phyloP scores from a whole-genome alignment of 1,140 invertebrate genomes.

The Drosophila eugracilis region DNA sequence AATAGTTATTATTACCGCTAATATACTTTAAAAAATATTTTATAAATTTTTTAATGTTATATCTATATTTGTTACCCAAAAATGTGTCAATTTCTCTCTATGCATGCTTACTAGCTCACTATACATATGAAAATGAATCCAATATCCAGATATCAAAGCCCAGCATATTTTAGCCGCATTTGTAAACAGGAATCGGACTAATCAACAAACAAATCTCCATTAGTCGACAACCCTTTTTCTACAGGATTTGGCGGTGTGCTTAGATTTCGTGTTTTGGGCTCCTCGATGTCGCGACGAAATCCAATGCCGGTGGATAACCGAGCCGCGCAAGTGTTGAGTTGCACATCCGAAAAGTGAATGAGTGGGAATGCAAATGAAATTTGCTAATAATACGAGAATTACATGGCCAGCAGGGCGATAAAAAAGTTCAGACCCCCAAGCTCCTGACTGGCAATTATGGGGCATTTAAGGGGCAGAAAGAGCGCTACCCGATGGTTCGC shows the following conservation, averaged over 20 bases:
- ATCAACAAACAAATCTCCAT: constrained; percentile 28
- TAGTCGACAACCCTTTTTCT: neutral
- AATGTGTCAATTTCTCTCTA: neutral
- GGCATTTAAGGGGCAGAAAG: constrained; percentile 16
- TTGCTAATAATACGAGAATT: constrained; percentile 47
- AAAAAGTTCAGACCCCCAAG: constrained; percentile 12
- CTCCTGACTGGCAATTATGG: constrained; percentile 40
- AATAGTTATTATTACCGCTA: too few species aligned
- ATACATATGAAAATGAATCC: neutral
- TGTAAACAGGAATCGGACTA: constrained; percentile 16
- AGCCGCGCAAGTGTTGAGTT: constrained; percentile 18
- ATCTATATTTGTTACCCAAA: neutral
- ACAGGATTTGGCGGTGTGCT: neutral
- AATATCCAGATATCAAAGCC: neutral
- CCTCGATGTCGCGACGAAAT: constrained; percentile 18
- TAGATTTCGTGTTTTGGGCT: neutral
- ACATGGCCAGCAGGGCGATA: constrained; percentile 33
- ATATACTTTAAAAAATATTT: too few species aligned
- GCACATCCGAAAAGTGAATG: constrained; percentile 46
- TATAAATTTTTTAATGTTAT: too few species aligned
- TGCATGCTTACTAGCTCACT: constrained; percentile 4
- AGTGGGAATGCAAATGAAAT: constrained; percentile 54
- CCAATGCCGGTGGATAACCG: neutral
- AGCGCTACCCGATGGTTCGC: neutral
- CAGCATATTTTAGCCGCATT: constrained; percentile 16